These are phyloP conservation scores for Oncorhynchus kisutch DNA, from an alignment of 2,113 vertebrate species.

Conservation along the genomic window DNA sequence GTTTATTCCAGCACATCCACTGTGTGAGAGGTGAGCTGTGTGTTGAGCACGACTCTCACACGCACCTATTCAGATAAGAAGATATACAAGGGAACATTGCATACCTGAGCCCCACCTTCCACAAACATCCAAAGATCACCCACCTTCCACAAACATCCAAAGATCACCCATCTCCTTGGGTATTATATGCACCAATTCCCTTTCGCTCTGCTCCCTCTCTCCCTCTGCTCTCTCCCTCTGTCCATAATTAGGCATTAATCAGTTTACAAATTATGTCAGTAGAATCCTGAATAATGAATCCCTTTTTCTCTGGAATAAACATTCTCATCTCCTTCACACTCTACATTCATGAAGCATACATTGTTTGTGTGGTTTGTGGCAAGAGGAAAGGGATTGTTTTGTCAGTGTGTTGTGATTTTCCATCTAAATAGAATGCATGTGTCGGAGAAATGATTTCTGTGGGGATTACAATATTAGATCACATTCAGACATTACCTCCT, in stretches of 20 bases:
- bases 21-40: not conserved
- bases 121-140: conserved; percentile 17
- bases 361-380: not conserved
- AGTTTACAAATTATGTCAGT: conserved; percentile 32
- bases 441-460: conserved; percentile 33
- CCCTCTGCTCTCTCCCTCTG: conserved; percentile 13
- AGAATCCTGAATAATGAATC: conserved; percentile 42
- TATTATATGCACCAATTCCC: conserved; percentile 1
- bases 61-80: not conserved
- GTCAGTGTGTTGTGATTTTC: not conserved
- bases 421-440: not conserved
- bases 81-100: no score
- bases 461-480: conserved; percentile 52
- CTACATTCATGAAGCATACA: conserved; percentile 10
- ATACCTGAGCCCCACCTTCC: conserved; percentile 8
- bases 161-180: conserved; percentile 32
- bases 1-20: not conserved
- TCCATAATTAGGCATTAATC: conserved; percentile 46
- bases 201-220: conserved; percentile 14
- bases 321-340: not conserved
- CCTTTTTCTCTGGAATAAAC: conserved; percentile 1
- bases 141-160: conserved; percentile 18
- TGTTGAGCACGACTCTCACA: not conserved
- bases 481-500: conserved; percentile 50
- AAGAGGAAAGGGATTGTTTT: not conserved